These are phyloP conservation scores for Ochotona curzoniae DNA, from an alignment of 2,113 vertebrate species.

Conservation along the genomic window DNA sequence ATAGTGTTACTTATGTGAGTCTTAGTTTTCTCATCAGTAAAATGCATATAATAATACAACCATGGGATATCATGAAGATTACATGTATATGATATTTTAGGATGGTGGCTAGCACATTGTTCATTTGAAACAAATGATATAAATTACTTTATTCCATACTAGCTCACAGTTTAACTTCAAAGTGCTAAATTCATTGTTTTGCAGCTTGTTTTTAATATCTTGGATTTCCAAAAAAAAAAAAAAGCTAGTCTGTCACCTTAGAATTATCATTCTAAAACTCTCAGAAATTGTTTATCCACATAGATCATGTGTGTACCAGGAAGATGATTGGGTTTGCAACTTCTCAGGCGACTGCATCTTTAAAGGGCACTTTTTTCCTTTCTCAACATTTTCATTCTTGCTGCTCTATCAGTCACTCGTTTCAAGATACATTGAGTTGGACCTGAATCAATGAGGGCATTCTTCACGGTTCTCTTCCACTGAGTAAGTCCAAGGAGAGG, in stretches of 20 bases:
- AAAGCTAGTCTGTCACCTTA: constrained; percentile 30
- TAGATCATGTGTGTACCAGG: background rate
- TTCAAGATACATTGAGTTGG: background rate
- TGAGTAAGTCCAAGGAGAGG: background rate
- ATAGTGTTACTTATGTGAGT: constrained; percentile 2
- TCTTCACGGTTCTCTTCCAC: background rate
- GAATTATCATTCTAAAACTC: constrained; percentile 53
- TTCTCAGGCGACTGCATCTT: background rate
- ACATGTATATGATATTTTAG: constrained; percentile 38
- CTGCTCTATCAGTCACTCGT: background rate
- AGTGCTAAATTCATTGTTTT: constrained; percentile 21
- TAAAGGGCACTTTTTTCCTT: background rate
- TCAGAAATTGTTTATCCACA: background rate
- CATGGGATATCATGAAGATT: constrained; percentile 24
- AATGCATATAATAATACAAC: constrained; percentile 36
- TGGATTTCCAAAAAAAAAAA: constrained; percentile 26
- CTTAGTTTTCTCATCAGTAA: constrained; percentile 10
- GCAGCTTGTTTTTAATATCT: background rate
- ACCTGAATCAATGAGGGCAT: background rate
- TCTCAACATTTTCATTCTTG: constrained; percentile 1
- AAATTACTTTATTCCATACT: constrained; percentile 20
- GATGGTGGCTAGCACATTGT: background rate
- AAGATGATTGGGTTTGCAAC: background rate
- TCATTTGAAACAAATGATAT: constrained; percentile 19
- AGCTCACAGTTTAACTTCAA: constrained; percentile 49